Conservation (phyloP, 1,140 invertebrate species). For the Argopecten irradians region DNA sequence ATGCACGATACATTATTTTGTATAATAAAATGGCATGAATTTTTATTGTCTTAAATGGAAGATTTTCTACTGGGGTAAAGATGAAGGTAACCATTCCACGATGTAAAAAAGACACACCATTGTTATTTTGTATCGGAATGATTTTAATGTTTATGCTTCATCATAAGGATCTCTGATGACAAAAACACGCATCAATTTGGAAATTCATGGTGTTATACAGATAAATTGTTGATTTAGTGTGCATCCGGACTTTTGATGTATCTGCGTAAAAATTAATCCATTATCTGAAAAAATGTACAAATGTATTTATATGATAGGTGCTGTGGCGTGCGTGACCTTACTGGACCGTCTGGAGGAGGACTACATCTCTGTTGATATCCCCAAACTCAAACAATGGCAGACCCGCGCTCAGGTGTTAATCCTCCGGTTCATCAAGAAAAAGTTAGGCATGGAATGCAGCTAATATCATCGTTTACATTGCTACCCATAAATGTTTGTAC, state of each 20-base stretch:
- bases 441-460: conserved; percentile 78
- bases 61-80: neutral
- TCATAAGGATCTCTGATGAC: neutral
- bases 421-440: conserved; percentile 90
- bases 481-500: no score
- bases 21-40: neutral
- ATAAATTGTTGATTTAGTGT: neutral
- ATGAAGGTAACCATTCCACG: no score
- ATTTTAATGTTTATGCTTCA: neutral
- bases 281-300: neutral
- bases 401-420: conserved; percentile 92
- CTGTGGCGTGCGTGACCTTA: conserved; percentile 94
- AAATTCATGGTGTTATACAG: neutral
- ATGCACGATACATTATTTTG: neutral
- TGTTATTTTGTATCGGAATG: neutral
- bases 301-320: conserved; percentile 79
- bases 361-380: conserved; percentile 89
- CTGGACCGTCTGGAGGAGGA: conserved; percentile 96
- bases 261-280: neutral
- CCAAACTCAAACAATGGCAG: conserved; percentile 95
- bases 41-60: neutral
- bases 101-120: no score
- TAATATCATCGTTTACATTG: no score
- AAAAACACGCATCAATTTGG: neutral
- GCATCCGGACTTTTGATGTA: neutral